Evolutionary conservation across 2,113 vertebrate genomes (phyloP), one percentile per base, ranked within the genome.

Genomic region (Ia io): DNA sequence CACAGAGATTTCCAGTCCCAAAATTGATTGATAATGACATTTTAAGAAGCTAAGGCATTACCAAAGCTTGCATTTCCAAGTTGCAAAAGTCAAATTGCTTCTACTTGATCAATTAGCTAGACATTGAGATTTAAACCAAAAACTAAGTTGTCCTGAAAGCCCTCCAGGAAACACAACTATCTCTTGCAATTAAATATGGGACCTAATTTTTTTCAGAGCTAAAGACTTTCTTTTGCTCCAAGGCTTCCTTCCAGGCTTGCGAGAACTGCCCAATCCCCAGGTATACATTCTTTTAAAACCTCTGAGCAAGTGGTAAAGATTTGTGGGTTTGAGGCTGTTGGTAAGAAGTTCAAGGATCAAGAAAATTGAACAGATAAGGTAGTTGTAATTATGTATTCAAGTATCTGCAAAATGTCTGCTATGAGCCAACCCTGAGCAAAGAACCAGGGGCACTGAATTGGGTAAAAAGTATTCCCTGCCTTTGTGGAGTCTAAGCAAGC

Each of bases 141-240:
- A 86, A 44, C 86, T 88, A 86, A 51, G 25, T 67, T 93, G 71
- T 93, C 78, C 77, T 80, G 42, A 76, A 95, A 97, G 59, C 79
- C 96, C 92, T 94, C 53, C 3, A 23, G 84, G 87, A 88, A 92
- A 18, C 63, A 42, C 59, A 87, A 94, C 87, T 82, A 32, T 84
- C 71, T 89, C 84, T 90, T 69, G 51, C 92, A 95, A 96, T 96
- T 95, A 97, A 96, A 94, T 51, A 71, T 93, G 40, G 51, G 65
- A 93, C 76, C 77, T 84, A 93, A 96, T 95, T 95, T 94, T 90
- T 82, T 95, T 90, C 65, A 92, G 93, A 93, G 70, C 76, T 32
- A 12, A 7, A 61, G 76, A 1, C 71, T 86, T 87, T 56, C 70
- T 97, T 86, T 87, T 91, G 84, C 90, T 92, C 25, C 42, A 32